Conservation (phyloP, 2,113 vertebrate species). For the Hippoglossus stenolepis region DNA sequence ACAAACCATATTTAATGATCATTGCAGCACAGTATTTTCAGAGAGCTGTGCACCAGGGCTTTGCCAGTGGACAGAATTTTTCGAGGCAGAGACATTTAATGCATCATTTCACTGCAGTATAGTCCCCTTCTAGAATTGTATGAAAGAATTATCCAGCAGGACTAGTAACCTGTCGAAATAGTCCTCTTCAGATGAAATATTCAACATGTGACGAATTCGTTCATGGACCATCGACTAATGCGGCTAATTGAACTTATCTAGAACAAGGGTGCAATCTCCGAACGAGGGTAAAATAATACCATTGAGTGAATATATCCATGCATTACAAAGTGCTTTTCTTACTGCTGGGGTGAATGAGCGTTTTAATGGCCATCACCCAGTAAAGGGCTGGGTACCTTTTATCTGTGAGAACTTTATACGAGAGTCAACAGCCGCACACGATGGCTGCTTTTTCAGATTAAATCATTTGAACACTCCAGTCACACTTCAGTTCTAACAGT, state of each 20-base stretch:
- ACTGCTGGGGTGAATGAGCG: background rate
- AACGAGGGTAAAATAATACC: constrained; percentile 1
- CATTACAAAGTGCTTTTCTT: background rate
- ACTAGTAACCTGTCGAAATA: constrained; percentile 8
- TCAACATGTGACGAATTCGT: background rate
- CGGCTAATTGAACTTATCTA: background rate
- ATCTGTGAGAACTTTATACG: background rate
- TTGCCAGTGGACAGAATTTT: background rate
- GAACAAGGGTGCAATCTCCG: background rate
- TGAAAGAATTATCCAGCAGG: constrained; percentile 5
- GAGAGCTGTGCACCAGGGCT: background rate
- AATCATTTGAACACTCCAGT: constrained; percentile 25
- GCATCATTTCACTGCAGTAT: background rate
- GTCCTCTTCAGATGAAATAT: background rate
- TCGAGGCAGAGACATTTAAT: background rate
- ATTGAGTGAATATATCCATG: background rate
- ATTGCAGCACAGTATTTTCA: background rate
- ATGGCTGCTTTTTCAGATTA: constrained; percentile 22
- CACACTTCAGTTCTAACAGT: constrained; percentile 14
- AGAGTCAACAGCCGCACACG: constrained; percentile 27
- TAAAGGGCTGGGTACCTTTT: background rate
- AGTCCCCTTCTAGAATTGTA: background rate
- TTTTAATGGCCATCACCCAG: constrained; percentile 11
- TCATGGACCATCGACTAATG: background rate
- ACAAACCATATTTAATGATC: background rate